Conservation (phyloP, 2,113 vertebrate species). For the Turdus rufiventris region DNA sequence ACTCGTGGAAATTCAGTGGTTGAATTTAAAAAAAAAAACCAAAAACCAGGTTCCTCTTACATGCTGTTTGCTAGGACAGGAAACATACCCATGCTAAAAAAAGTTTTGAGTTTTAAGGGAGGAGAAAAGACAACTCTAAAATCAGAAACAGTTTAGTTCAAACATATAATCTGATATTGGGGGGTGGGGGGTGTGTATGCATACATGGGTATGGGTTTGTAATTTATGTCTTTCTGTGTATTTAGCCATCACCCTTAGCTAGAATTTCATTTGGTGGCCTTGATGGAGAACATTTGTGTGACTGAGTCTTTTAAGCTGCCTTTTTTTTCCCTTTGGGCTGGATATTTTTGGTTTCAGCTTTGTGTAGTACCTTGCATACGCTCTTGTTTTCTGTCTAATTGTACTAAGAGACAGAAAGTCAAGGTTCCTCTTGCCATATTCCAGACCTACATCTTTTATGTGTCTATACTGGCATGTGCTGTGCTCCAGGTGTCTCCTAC, state of each 20-base stretch:
- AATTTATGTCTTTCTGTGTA: not conserved
- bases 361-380: rapidly evolving
- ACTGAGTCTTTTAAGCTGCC: not conserved
- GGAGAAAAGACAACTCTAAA: not conserved
- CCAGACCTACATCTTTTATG: not conserved
- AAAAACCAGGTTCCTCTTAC: not conserved
- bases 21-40: not conserved
- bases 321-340: not conserved
- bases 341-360: not conserved
- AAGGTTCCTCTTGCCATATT: not conserved
- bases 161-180: not conserved
- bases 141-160: not conserved
- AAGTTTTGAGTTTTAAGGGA: not conserved
- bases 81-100: not conserved
- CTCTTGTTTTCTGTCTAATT: not conserved
- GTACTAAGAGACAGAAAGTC: not conserved
- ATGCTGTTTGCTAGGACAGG: not conserved
- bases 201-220: not conserved
- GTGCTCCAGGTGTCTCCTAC: not conserved
- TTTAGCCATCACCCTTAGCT: not conserved
- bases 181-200: too few relatives aligned
- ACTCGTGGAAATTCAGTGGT: not conserved
- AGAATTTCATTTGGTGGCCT: not conserved
- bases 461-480: not conserved
- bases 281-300: not conserved